phyloP scores from a whole-genome alignment of 2,113 vertebrate genomes.

The Nycticorax nycticorax region DNA sequence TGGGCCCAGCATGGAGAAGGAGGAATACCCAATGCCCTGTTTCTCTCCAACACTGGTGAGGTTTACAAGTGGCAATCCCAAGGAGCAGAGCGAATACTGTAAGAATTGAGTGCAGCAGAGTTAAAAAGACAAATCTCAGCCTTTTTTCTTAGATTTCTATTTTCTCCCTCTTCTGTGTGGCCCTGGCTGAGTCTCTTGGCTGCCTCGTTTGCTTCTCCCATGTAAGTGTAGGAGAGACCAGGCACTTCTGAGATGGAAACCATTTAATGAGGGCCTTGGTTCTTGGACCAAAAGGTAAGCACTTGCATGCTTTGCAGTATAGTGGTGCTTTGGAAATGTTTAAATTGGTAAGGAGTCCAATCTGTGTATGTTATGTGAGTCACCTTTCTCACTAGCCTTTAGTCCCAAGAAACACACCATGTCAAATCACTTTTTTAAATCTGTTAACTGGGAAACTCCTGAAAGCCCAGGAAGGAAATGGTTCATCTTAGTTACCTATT shows the following conservation, averaged over 20 bases:
- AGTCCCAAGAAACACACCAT: neutral
- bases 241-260: neutral
- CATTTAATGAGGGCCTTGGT: neutral
- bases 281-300: neutral
- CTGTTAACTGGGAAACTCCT: neutral
- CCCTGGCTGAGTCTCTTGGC: neutral
- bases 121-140: neutral
- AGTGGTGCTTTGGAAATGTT: neutral
- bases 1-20: neutral
- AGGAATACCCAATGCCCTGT: neutral
- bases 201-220: neutral
- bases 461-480: neutral
- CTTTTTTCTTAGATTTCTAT: neutral
- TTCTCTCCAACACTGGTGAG: neutral
- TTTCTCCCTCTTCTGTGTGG: neutral
- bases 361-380: neutral
- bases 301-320: neutral
- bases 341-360: neutral
- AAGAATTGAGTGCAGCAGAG: neutral
- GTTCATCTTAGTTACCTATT: neutral
- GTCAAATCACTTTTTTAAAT: neutral
- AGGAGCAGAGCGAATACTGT: neutral
- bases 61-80: neutral
- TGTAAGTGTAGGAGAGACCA: neutral
- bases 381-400: neutral